These are phyloP conservation scores for Bolinopsis microptera DNA, from an alignment of 37 sponge, comb jelly and placozoan species.

Conservation along the genomic window DNA sequence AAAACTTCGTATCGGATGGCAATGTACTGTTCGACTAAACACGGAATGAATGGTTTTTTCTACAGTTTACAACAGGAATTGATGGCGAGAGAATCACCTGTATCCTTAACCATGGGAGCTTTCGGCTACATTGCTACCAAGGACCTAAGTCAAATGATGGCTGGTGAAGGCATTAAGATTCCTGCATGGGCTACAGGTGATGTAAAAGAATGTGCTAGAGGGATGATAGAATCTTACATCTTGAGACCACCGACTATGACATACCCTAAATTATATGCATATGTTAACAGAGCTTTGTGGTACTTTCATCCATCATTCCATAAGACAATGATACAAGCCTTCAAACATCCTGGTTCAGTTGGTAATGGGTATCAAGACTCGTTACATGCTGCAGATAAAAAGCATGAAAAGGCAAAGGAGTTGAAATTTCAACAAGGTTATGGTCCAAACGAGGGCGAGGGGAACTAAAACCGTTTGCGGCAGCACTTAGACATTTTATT, in stretches of 20 bases:
- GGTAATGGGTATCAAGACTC: neutral
- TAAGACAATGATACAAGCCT: neutral
- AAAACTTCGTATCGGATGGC: neutral
- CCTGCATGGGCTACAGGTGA: neutral
- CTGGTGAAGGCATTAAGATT: neutral
- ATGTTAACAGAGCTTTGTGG: neutral
- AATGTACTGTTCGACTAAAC: neutral
- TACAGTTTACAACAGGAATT: slow-evolving; percentile 30
- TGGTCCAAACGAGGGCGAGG: too few species aligned
- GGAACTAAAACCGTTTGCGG: too few species aligned
- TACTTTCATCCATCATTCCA: neutral
- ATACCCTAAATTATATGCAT: neutral
- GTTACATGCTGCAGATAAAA: neutral
- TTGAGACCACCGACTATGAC: neutral
- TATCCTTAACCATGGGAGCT: neutral
- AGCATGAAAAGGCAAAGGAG: neutral
- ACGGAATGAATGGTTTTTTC: slow-evolving; percentile 31
- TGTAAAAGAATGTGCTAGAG: slow-evolving; percentile 26
- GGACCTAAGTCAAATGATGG: neutral
- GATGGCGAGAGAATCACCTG: neutral
- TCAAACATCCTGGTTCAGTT: neutral
- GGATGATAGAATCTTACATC: slow-evolving; percentile 1
- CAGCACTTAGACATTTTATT: too few species aligned
- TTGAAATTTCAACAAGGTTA: neutral
- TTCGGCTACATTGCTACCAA: neutral